Conservation (phyloP, 2,888 invertebrate species). For the Hoplodrina blanda region DNA sequence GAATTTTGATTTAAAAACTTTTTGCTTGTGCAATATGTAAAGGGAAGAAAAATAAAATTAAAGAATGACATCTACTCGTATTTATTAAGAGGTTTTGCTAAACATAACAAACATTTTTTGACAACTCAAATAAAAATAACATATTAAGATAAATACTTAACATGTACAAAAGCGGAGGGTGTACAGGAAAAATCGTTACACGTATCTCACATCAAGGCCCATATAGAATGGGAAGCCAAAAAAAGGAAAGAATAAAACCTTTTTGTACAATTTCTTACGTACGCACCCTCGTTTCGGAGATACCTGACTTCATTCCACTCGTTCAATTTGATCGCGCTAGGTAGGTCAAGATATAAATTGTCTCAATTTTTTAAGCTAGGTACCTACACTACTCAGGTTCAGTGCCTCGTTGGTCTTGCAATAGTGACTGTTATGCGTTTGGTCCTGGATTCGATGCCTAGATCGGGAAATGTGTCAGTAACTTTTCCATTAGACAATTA, state of each 20-base stretch:
- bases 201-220: constrained; percentile 57
- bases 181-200: constrained; percentile 57
- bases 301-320: constrained; percentile 48
- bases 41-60: background rate
- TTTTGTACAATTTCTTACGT: constrained; percentile 51
- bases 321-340: constrained; percentile 47
- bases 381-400: background rate
- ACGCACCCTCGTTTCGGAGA: constrained; percentile 44
- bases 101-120: background rate
- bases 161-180: constrained; percentile 30
- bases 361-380: background rate
- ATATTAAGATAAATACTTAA: constrained; percentile 36
- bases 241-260: constrained; percentile 43
- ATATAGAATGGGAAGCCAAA: constrained; percentile 50
- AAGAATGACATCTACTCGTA: background rate
- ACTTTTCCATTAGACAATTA: no score
- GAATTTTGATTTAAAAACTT: background rate
- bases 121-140: constrained; percentile 25
- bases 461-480: no score
- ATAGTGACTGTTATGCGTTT: background rate
- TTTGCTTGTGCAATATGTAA: background rate
- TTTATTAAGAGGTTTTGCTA: background rate
- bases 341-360: constrained; percentile 44
- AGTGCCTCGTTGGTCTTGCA: background rate
- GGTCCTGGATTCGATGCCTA: no score